Evolutionary conservation across 2,113 vertebrate genomes (phyloP).

Genomic region (human (Homo sapiens)): GRCh38 chr14:42775501-42776000

Average conservation of each 20-base stretch:
- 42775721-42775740: constrained; percentile 50
- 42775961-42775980: neutral
- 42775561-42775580: constrained; percentile 67
- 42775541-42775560: constrained; percentile 35
- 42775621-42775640: constrained; percentile 68
- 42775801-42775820: constrained; percentile 8
- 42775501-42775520: neutral
- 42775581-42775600: constrained; percentile 31
- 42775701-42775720: constrained; percentile 24
- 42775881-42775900: neutral
- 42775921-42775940: neutral
- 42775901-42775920: neutral
- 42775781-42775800: neutral
- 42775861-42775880: neutral
- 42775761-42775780: neutral
- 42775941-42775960: neutral
- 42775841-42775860: neutral
- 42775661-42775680: constrained; percentile 40
- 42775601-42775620: constrained; percentile 58
- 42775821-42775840: neutral
- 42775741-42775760: neutral
- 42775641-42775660: constrained; percentile 32
- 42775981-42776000: neutral
- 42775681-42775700: neutral
- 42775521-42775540: constrained; percentile 58